phyloP scores from a whole-genome alignment of 2,113 vertebrate genomes.

The Apus apus region DNA sequence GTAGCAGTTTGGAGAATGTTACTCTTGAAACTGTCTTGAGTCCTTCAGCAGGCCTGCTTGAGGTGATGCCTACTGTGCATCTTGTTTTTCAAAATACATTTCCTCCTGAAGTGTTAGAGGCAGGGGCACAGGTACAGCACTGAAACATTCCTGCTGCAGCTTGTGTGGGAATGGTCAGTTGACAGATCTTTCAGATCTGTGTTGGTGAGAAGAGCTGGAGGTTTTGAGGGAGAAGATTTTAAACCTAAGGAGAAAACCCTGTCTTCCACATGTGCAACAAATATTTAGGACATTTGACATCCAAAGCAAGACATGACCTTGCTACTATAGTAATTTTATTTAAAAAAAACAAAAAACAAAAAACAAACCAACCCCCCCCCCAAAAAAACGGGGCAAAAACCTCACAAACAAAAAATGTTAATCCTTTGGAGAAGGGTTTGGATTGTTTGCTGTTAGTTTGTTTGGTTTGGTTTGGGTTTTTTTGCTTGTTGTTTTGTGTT shows the following conservation, averaged over 20 bases:
- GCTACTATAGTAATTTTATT: neutral
- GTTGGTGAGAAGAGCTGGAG: neutral
- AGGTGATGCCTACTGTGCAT: neutral
- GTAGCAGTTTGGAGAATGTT: neutral
- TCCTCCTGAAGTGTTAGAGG: neutral
- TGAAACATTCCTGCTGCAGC: neutral
- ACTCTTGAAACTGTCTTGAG: neutral
- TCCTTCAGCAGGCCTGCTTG: neutral
- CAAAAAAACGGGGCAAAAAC: neutral
- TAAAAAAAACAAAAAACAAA: too few relatives aligned
- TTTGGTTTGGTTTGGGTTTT: too few relatives aligned
- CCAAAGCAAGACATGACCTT: neutral
- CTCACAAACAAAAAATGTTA: fast-evolving
- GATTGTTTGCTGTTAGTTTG: too few relatives aligned
- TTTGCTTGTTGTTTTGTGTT: neutral
- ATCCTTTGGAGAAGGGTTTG: neutral
- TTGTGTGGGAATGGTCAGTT: neutral
- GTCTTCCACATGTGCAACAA: neutral
- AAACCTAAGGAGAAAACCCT: neutral
- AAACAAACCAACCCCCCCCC: too few relatives aligned
- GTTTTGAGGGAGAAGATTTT: neutral
- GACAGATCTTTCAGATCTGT: neutral
- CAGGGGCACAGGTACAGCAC: neutral
- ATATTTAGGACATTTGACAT: neutral
- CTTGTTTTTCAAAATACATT: neutral